phyloP scores from a whole-genome alignment of 2,113 vertebrate species.

The Neofelis nebulosa region DNA sequence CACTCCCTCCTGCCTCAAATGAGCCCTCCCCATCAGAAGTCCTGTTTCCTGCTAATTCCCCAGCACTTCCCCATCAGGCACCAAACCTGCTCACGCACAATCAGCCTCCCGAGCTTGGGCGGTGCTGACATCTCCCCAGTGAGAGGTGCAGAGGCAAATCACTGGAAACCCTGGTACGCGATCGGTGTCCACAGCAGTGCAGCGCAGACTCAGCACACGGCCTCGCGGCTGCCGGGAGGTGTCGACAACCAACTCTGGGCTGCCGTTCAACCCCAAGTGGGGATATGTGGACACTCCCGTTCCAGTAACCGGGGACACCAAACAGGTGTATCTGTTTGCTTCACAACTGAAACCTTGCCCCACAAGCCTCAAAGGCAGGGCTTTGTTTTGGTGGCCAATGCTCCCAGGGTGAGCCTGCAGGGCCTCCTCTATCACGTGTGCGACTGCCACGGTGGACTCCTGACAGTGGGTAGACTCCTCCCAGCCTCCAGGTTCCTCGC shows the following conservation, averaged over 20 bases:
- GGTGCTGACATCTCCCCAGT: not conserved
- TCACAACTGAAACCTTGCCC: not conserved
- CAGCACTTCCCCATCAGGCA: accelerated
- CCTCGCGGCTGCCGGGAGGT: not conserved
- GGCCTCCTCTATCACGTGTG: not conserved
- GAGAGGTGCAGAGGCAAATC: accelerated
- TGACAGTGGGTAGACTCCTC: too few relatives aligned
- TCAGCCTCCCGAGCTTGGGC: not conserved
- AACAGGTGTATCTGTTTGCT: not conserved
- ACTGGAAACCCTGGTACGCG: not conserved
- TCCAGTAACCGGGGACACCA: not conserved
- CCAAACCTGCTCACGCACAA: not conserved
- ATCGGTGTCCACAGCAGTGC: not conserved
- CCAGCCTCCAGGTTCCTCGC: not conserved
- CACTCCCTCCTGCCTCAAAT: not conserved
- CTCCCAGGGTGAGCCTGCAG: not conserved
- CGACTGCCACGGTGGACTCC: accelerated
- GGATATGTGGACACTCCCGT: accelerated
- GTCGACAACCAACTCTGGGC: not conserved
- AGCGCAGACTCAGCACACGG: not conserved
- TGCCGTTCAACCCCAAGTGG: not conserved
- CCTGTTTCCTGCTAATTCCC: too few relatives aligned
- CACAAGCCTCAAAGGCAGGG: not conserved
- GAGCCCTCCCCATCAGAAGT: accelerated
- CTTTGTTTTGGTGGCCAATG: not conserved